Base-by-base conservation (phyloP, 2,797 vertebrate species). In the Calcarius lapponicus region DNA sequence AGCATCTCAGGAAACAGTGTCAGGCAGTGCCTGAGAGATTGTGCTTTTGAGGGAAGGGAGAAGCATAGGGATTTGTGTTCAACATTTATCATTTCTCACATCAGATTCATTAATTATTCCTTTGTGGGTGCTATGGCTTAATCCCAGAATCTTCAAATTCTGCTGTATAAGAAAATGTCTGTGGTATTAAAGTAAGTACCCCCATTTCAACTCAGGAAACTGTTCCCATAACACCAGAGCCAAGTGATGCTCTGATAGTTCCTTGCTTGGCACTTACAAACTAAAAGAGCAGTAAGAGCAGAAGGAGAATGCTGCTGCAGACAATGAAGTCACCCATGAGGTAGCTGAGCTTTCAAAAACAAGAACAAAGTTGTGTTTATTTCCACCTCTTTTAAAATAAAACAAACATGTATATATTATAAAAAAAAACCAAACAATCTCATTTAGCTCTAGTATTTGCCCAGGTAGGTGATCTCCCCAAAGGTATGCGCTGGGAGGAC, bases 1-100 rank as follows among this genome's bases (percentile, higher is more conserved):
- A 38, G 28, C 5, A 3, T 17, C 0, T 0, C 15, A 7, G 40
- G 32, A 28, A 88, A 18, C 31, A 6, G 7, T 31, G 28, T 21
- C 58, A 88, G 73, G 47, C 62, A 43, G 26, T 42, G 47, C 20
- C 31, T 61, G n/a, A 40, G 62, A 82, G 28, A 74, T 17, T 74
- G 21, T 80, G 47, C 31, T 84, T 88, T 57, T 79, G 54, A 62
- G 19, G n/a, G 42, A 86, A 56, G 34, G 16, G 22, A 84, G 14
- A 48, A 73, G 9, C 48, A 34, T 6, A 8, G 81, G n/a, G 15
- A 70, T 60, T 76, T 75, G 8, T 48, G n/a, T 45, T 86, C 31
- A 80, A 70, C 89, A 78, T 29, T 4, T 43, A 7, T 71, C 0
- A 31, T 69, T 95, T 71, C n/a, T 79, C 15, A 22, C 34, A 90